Conservation (phyloP, 2,888 invertebrate genomes). For the Malthinus seriepunctatus region DNA sequence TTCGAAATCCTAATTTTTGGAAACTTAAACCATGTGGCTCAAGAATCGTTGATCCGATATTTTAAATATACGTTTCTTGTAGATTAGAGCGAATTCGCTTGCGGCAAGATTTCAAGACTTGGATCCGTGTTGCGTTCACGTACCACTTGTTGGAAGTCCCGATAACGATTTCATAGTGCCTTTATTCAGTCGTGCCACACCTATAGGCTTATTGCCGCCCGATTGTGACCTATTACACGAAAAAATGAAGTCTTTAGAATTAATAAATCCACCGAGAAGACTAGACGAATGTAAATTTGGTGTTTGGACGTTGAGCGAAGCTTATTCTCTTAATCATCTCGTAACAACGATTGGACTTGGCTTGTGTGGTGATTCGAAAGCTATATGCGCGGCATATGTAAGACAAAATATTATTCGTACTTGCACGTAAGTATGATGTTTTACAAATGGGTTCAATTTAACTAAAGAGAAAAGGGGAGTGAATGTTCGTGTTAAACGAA, state of each 20-base stretch:
- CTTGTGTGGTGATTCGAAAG: slow-evolving; percentile 44
- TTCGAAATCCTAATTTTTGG: not conserved
- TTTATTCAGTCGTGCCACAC: slow-evolving; percentile 63
- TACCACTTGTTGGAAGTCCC: slow-evolving; percentile 70
- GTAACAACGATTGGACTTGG: slow-evolving; percentile 48
- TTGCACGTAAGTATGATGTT: slow-evolving; percentile 42
- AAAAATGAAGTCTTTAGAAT: not conserved
- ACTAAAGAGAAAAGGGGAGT: too few relatives aligned
- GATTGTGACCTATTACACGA: slow-evolving; percentile 12
- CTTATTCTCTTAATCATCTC: slow-evolving; percentile 45
- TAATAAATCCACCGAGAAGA: not conserved
- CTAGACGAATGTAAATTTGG: not conserved
- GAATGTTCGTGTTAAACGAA: too few relatives aligned
- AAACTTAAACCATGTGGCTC: too few relatives aligned
- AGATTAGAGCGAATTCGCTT: slow-evolving; percentile 64
- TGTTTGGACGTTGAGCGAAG: slow-evolving; percentile 36
- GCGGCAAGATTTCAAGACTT: slow-evolving; percentile 62
- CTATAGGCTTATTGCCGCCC: slow-evolving; percentile 52
- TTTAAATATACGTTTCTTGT: slow-evolving; percentile 9
- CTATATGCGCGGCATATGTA: slow-evolving; percentile 43
- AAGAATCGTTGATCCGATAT: too few relatives aligned
- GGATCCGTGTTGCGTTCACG: slow-evolving; percentile 61
- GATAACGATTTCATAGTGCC: slow-evolving; percentile 68
- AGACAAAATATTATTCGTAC: slow-evolving; percentile 43
- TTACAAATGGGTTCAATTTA: not conserved